Evolutionary conservation across 2,888 invertebrate genomes (phyloP), one percentile per base, ranked within the genome.

Genomic region (Dorcus hopei): DNA sequence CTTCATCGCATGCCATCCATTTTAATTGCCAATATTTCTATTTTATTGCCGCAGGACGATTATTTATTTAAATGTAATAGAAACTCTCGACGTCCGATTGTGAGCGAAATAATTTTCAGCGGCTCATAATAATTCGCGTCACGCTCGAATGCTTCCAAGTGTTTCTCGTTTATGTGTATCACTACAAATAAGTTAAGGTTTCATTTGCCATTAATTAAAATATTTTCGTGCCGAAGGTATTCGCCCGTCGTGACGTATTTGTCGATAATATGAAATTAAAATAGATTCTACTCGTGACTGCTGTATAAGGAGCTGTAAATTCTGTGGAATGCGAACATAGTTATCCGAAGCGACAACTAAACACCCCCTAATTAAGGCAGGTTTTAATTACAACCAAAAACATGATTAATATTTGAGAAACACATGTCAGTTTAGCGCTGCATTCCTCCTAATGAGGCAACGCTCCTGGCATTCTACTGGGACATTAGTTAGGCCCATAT

Each of bases 371-470:
- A 77, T 77, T 77, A 76, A 68, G 68, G 54, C 71, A 63, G 69
- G 70, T 72, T 76, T 77, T 77, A 77, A 77, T 77, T 77, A 73
- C 73, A 72, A 65, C 70, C 68, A 72, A 74, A 73, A 76, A 76
- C 74, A 75, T 76, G 77, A 77, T 77, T 77, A 77, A 78, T 78
- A 77, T 76, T 74, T 74, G 69, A 66, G 72, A 69, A 77, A 77
- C 77, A 78, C 73, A 77, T 78, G 78, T 77, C 77, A 75, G 76
- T 78, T 78, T 78, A 78, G 76, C 77, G 76, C 76, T 73, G 77
- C 78, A 78, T 78, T 77, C 77, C 77, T 77, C 75, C 74, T 78
- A 78, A 78, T 78, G 78, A 78, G 77, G 68, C 73, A 72, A 69
- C 71, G 70, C 70, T 70, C 65, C 67, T 66, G 65, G 69, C 71